Evolutionary conservation across 2,888 invertebrate genomes (phyloP), one percentile per base, ranked within the genome.

Genomic region (Brassicogethes aeneus): DNA sequence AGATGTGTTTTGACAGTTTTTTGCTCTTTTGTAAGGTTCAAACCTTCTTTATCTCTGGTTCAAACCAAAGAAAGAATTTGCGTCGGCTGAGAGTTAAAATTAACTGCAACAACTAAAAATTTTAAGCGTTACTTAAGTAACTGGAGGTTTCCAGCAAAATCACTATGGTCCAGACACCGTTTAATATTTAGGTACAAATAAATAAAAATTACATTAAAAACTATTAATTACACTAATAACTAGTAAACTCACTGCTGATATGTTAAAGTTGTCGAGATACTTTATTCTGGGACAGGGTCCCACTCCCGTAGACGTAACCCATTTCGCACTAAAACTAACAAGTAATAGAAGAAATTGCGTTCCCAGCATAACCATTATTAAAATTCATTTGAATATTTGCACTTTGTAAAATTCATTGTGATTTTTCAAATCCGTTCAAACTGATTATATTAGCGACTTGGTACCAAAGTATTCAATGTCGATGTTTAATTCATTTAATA

Each of bases 281-380:
- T 76, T 76, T 61, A 80, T 77, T 49, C 76, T 74, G 3, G 83
- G 83, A 55, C 84, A 85, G 56, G 73, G 75, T 46, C 84, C 83
- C 32, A 83, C 68, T 34, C 80, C 82, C 36, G 74, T 23, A 10
- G 23, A n/a, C n/a, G n/a, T n/a, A n/a, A n/a, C n/a, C n/a, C n/a
- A n/a, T n/a, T n/a, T n/a, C n/a, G n/a, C n/a, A n/a, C n/a, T n/a
- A n/a, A n/a, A n/a, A n/a, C n/a, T n/a, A n/a, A n/a, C n/a, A n/a
- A n/a, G n/a, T n/a, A n/a, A n/a, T n/a, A n/a, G n/a, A n/a, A n/a
- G n/a, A n/a, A n/a, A n/a, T n/a, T n/a, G n/a, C n/a, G n/a, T n/a
- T n/a, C n/a, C n/a, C n/a, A n/a, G n/a, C n/a, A n/a, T n/a, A n/a
- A 23, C 23, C 23, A 23, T 23, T 23, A 7, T 23, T 7, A 10